Conservation (phyloP, 23 tunicate genomes). For the Trididemnum nubilum region DNA sequence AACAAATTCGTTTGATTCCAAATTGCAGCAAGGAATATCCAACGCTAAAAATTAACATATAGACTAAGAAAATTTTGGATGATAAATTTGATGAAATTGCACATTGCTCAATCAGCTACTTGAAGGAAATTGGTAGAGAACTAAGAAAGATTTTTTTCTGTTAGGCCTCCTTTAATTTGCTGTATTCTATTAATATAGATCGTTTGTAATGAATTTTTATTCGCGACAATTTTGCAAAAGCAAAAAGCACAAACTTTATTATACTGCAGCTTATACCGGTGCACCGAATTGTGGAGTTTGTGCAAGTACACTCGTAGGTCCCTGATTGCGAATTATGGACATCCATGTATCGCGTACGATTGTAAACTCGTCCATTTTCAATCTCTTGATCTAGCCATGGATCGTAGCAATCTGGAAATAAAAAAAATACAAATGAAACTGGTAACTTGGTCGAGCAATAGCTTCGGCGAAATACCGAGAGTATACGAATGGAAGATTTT, state of each 20-base stretch:
- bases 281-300: not conserved
- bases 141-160: no score
- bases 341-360: conserved; percentile 30
- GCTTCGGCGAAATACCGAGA: no score
- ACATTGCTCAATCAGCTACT: not conserved
- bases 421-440: no score
- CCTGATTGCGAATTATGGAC: not conserved
- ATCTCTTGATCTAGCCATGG: conserved; percentile 6
- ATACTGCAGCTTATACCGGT: not conserved
- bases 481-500: no score
- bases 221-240: not conserved
- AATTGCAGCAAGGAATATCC: conserved; percentile 48
- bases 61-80: not conserved
- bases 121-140: no score
- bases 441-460: no score
- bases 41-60: conserved; percentile 12
- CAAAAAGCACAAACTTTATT: not conserved
- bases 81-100: no score
- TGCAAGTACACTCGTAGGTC: conserved; percentile 20
- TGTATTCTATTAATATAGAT: no score
- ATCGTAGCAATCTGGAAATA: conserved; percentile 29
- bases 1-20: conserved; percentile 35
- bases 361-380: conserved; percentile 4
- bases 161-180: no score
- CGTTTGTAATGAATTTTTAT: not conserved